Evolutionary conservation across 2,888 invertebrate genomes (phyloP).

Genomic region (Ligdia adustata): DNA sequence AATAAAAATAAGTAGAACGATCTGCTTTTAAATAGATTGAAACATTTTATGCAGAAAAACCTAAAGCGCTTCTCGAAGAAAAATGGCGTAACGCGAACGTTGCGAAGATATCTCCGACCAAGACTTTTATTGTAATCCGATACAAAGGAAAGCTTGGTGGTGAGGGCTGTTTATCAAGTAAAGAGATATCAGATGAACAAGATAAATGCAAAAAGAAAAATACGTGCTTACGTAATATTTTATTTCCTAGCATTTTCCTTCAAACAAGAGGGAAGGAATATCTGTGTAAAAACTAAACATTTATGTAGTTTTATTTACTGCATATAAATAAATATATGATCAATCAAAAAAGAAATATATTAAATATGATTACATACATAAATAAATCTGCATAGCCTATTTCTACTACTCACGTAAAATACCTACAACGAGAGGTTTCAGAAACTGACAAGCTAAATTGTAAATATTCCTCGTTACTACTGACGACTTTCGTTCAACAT

Average conservation of each 20-base stretch:
- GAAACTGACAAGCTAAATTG: constrained; percentile 11
- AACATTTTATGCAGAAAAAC: constrained; percentile 34
- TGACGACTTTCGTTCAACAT: constrained; percentile 24
- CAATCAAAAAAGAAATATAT: too few relatives aligned
- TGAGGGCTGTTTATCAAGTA: constrained; percentile 46
- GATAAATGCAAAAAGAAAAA: constrained; percentile 36
- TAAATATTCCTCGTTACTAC: constrained; percentile 13
- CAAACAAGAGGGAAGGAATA: too few relatives aligned
- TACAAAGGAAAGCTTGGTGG: constrained; percentile 47
- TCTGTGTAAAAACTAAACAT: too few relatives aligned
- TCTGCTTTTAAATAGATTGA: constrained; percentile 35
- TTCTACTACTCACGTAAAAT: too few relatives aligned
- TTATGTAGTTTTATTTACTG: too few relatives aligned
- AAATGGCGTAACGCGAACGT: constrained; percentile 39
- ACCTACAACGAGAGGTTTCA: constrained; percentile 1
- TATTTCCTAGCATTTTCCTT: too few relatives aligned
- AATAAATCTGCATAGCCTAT: too few relatives aligned
- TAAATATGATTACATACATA: too few relatives aligned
- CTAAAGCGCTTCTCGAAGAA: constrained; percentile 19
- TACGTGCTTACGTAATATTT: background rate
- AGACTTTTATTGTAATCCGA: constrained; percentile 56
- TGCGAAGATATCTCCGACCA: constrained; percentile 43
- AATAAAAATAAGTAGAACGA: constrained; percentile 15
- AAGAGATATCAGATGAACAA: constrained; percentile 43
- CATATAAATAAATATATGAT: too few relatives aligned